Evolutionary conservation across 2,113 vertebrate species (phyloP).

Genomic region (Salvelinus namaycush): DNA sequence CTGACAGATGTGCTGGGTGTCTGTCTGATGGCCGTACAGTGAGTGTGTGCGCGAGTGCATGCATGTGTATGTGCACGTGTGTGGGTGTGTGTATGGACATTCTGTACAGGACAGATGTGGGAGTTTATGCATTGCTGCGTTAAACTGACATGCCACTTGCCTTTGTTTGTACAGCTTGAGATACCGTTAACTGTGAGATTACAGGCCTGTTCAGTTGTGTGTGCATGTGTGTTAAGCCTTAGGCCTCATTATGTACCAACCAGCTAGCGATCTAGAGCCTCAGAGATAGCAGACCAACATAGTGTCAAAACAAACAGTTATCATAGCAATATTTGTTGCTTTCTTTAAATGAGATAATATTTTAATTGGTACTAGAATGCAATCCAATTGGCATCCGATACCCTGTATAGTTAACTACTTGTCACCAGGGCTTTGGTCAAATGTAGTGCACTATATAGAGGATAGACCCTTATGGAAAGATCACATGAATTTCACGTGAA

Average conservation of each 20-base stretch:
- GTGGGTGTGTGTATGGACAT: background rate
- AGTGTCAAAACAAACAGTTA: background rate
- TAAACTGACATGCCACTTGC: slow-evolving; percentile 41
- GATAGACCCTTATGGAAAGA: too few relatives aligned
- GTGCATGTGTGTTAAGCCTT: background rate
- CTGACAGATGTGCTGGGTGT: background rate
- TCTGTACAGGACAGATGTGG: slow-evolving; percentile 36
- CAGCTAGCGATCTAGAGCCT: background rate
- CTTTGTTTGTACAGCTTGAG: slow-evolving; percentile 53
- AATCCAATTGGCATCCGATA: background rate
- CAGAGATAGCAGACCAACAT: background rate
- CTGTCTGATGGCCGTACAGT: background rate
- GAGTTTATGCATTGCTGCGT: slow-evolving; percentile 37
- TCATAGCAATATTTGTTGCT: too few relatives aligned
- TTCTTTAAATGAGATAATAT: too few relatives aligned
- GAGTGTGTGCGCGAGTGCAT: background rate
- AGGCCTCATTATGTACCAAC: background rate
- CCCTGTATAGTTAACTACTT: background rate
- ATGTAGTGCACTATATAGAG: too few relatives aligned
- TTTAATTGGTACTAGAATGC: background rate
- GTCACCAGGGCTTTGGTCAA: too few relatives aligned
- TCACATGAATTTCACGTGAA: too few relatives aligned
- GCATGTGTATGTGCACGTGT: slow-evolving; percentile 2
- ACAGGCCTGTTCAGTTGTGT: background rate
- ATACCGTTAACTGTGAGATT: slow-evolving; percentile 9